Percentiles rank a stretch among this genome's conserved stretches.
Evolutionary conservation across 2,113 vertebrate genomes (phyloP).

Genomic region (Lethenteron camtschaticum): DNA sequence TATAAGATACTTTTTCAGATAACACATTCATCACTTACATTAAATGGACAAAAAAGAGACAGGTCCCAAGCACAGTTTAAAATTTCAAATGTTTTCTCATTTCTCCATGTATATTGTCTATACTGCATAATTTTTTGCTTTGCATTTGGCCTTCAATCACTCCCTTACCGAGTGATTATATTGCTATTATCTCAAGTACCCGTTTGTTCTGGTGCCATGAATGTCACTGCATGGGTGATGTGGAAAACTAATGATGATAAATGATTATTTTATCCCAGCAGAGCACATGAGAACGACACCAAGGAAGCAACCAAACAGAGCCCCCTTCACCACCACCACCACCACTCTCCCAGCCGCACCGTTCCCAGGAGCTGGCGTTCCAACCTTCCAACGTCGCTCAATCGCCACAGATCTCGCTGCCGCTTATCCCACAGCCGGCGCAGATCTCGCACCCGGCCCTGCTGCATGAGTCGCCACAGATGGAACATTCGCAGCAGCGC

Average conservation of each 20-base stretch:
- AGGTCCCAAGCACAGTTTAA: neutral
- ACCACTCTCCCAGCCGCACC: neutral
- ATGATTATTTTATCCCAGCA: neutral
- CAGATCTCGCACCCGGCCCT: too few species aligned
- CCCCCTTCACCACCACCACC: constrained; percentile 1
- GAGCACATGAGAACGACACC: constrained; percentile 4
- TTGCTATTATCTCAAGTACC: too few species aligned
- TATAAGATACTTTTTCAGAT: too few species aligned
- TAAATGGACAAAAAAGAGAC: neutral
- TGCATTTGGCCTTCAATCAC: neutral
- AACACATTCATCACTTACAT: too few species aligned
- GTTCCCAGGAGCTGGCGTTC: neutral
- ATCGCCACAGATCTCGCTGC: too few species aligned
- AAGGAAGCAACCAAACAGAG: constrained; percentile 1
- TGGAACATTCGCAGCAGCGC: too few species aligned
- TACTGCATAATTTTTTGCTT: neutral
- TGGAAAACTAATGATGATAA: neutral
- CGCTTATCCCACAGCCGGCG: too few species aligned
- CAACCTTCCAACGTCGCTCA: too few species aligned
- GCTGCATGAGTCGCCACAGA: too few species aligned
- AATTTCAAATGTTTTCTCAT: neutral
- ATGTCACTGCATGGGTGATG: neutral
- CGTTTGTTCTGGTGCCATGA: too few species aligned
- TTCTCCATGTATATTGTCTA: neutral
- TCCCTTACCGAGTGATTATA: neutral